Evolutionary conservation across 2,113 vertebrate genomes (phyloP).

Genomic region (Pycnonotus jocosus): DNA sequence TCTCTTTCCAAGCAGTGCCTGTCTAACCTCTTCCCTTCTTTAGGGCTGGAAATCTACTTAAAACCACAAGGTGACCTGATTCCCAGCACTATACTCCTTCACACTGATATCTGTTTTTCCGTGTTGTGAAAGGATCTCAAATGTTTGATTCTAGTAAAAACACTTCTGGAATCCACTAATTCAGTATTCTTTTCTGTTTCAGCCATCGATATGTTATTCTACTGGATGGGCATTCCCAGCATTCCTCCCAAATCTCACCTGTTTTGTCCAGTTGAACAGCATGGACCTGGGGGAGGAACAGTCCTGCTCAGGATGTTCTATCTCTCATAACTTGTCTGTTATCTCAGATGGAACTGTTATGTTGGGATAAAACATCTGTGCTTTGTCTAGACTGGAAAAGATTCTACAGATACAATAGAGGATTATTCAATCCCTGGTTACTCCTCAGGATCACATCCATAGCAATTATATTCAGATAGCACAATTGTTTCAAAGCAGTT

Average conservation of each 20-base stretch:
- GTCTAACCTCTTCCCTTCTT: background rate
- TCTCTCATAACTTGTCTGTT: background rate
- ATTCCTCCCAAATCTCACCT: background rate
- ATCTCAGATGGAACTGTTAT: background rate
- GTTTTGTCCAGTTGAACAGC: background rate
- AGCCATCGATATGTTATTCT: background rate
- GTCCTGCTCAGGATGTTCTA: background rate
- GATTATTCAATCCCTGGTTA: background rate
- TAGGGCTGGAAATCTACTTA: background rate
- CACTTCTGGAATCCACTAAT: background rate
- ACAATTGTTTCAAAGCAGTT: background rate
- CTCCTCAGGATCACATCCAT: background rate
- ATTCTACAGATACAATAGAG: background rate
- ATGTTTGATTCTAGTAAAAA: background rate
- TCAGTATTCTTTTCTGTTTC: background rate
- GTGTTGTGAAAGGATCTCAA: background rate
- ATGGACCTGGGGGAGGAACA: background rate
- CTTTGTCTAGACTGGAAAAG: background rate
- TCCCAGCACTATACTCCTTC: background rate
- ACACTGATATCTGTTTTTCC: background rate
- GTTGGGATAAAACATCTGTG: background rate
- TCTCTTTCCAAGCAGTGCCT: background rate
- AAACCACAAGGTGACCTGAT: background rate
- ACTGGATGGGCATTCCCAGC: background rate
- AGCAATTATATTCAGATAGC: background rate